Evolutionary conservation across 2,113 vertebrate species (phyloP).

Genomic region (Antechinus flavipes): DNA sequence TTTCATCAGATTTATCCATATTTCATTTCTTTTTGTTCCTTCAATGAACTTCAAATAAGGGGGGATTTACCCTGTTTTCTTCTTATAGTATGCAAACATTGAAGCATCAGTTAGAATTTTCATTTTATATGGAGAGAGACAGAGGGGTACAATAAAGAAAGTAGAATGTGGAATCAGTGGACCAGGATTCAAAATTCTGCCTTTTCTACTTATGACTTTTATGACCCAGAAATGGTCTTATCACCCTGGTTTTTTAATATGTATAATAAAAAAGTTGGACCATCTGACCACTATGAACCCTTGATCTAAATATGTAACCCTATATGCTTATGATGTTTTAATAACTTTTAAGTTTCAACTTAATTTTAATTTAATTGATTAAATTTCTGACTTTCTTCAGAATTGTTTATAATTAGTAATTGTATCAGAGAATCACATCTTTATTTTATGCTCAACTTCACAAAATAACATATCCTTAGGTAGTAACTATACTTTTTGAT

Average conservation of each 20-base stretch:
- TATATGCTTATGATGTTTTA: background rate
- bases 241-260: background rate
- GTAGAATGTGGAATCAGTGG: background rate
- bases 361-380: background rate
- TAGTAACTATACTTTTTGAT: background rate
- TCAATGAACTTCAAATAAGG: background rate
- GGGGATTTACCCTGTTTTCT: background rate
- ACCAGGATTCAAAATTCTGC: no score
- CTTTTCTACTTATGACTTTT: background rate
- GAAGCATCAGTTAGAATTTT: background rate
- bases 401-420: background rate
- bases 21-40: background rate
- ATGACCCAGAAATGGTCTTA: background rate
- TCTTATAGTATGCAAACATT: background rate
- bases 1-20: background rate
- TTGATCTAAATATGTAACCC: background rate
- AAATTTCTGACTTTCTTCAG: background rate
- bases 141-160: background rate
- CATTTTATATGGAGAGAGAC: background rate
- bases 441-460: background rate
- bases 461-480: background rate
- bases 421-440: background rate
- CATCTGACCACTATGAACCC: no score
- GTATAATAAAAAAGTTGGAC: background rate
- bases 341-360: background rate